phyloP scores from a whole-genome alignment of 2,888 invertebrate species.

The Venusia cambrica region DNA sequence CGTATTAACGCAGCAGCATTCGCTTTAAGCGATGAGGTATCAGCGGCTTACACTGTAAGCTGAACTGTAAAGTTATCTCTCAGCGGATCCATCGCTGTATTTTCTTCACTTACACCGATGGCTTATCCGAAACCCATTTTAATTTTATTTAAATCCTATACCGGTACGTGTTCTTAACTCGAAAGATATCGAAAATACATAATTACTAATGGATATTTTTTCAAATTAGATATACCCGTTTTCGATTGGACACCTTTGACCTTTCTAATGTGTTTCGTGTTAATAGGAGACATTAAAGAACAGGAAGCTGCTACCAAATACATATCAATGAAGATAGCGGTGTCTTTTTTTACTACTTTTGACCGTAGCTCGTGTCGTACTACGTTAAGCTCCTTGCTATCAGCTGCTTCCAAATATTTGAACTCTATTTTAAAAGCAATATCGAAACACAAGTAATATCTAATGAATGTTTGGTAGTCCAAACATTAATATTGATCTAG shows the following conservation, averaged over 20 bases:
- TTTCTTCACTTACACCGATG: conserved; percentile 34
- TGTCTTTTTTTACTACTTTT: conserved; percentile 15
- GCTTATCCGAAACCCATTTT: conserved; percentile 46
- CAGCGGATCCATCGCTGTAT: conserved; percentile 13
- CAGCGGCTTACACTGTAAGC: conserved; percentile 19
- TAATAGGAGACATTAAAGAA: conserved; percentile 24
- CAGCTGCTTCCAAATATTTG: conserved; percentile 12
- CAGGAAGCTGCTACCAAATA: conserved; percentile 26
- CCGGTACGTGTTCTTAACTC: conserved; percentile 39
- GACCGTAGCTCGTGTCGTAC: conserved; percentile 8
- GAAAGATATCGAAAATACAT: conserved; percentile 48
- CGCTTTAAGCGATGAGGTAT: conserved; percentile 31
- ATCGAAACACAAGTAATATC: conserved; percentile 15
- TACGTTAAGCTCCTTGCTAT: conserved; percentile 19
- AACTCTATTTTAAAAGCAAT: conserved; percentile 16
- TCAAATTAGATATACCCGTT: conserved; percentile 41
- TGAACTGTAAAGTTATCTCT: conserved; percentile 7
- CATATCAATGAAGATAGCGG: conserved; percentile 22
- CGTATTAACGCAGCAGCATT: conserved; percentile 40
- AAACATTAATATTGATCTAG: conserved; percentile 47
- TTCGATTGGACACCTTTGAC: conserved; percentile 21
- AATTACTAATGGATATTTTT: conserved; percentile 50
- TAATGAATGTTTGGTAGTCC: conserved; percentile 17
- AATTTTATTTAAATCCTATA: conserved; percentile 51
- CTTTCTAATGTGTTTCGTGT: conserved; percentile 25